Evolutionary conservation across 2,888 invertebrate species (phyloP), one percentile per base, ranked within the genome.

Genomic region (Apodemia duryi): DNA sequence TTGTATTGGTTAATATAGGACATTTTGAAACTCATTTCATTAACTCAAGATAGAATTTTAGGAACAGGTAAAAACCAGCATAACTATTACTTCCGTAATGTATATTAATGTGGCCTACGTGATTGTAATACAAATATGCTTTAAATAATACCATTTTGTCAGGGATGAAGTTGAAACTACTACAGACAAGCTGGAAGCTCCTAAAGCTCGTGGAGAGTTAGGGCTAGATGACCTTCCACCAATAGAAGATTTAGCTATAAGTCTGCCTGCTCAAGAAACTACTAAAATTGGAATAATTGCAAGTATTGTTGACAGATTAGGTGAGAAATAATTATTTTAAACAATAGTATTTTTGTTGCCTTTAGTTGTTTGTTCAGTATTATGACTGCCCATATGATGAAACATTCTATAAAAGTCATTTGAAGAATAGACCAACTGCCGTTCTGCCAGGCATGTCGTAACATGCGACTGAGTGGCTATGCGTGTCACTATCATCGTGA

Each of bases 221-320:
- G 84, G 83, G 2, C 82, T 96, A 6, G 94, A 95, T 66, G 95
- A 97, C 76, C 86, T 97, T 67, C 97, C 97, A 0, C 96, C 96
- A 0, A 96, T 97, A 66, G 95, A 97, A 80, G 95, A 97, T 76
- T 91, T 97, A 38, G 93, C 95, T 73, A 96, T 97, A 70, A 94
- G 94, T 66, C 94, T 97, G n/a, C 94, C 95, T 0, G 94, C 95
- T 74, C 94, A 95, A 68, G 94, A 96, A 70, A 96, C 96, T 72
- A 92, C 94, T 65, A 94, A 95, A 72, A 93, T 97, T 72, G 97
- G 97, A 63, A 93, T 93, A 65, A 93, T 97, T 70, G 89, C 93
- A 71, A 94, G 94, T 72, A 93, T 96, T 74, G 94, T 97, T 61
- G 95, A 95, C 80, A 93, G 94, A 83, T 88, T 96, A 84, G 95